These are phyloP conservation scores for Orientallactaga sibirica DNA, from an alignment of 2,797 vertebrate species.

Conservation along the genomic window DNA sequence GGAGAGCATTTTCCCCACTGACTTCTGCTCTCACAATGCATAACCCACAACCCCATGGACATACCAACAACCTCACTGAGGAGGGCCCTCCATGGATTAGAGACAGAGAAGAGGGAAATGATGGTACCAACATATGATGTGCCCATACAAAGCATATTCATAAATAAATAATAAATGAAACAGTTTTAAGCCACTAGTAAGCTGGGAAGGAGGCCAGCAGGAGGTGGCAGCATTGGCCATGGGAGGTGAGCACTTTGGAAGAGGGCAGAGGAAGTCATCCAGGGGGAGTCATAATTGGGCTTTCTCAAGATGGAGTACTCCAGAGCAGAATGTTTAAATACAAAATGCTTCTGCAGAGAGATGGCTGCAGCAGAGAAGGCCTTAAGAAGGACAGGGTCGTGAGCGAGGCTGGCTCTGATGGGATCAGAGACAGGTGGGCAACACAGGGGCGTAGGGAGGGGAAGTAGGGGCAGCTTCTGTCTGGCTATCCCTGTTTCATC, in stretches of 20 bases:
- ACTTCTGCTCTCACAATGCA: no score
- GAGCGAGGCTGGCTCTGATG: neutral
- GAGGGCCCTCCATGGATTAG: no score
- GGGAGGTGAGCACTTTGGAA: neutral
- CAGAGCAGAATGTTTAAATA: neutral
- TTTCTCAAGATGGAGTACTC: neutral
- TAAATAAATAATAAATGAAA: no score
- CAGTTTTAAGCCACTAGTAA: no score
- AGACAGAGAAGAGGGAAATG: no score
- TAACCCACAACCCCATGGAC: no score
- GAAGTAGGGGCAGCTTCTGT: neutral
- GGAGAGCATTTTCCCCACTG: no score
- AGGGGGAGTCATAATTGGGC: neutral
- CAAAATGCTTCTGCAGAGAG: neutral
- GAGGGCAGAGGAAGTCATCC: neutral
- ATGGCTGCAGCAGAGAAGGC: neutral
- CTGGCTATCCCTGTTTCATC: neutral
- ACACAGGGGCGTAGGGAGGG: neutral
- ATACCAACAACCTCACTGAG: no score
- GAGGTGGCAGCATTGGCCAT: no score
- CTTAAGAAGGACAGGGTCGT: neutral
- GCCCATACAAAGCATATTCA: no score
- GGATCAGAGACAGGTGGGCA: neutral
- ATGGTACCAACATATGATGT: no score
- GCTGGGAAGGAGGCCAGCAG: neutral